Evolutionary conservation across 2,797 vertebrate species (phyloP).

Genomic region (Typhlichthys subterraneus): DNA sequence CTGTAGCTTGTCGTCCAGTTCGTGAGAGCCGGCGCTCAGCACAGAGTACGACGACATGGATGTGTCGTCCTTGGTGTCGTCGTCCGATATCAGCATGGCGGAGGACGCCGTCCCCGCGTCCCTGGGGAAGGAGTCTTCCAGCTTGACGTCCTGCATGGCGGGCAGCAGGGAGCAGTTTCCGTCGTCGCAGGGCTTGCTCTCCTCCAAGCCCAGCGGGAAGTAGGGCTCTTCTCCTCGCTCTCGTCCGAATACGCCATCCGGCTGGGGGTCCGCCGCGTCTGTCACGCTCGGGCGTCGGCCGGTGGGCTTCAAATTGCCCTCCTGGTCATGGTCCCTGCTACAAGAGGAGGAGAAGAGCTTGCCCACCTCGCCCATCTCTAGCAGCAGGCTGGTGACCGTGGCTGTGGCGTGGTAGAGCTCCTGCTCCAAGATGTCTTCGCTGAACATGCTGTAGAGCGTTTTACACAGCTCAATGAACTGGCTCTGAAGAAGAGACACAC

Average conservation of each 20-base stretch:
- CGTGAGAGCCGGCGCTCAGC: conserved; percentile 92
- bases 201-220: conserved; percentile 36
- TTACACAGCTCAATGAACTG: conserved; percentile 98
- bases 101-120: conserved; percentile 87
- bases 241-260: conserved; percentile 25
- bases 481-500: conserved; percentile 70
- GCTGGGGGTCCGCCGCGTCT: neutral
- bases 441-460: conserved; percentile 98
- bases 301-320: conserved; percentile 18
- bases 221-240: conserved; percentile 60
- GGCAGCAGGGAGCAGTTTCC: conserved; percentile 64
- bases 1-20: conserved; percentile 94
- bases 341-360: conserved; percentile 82
- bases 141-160: conserved; percentile 92
- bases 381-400: conserved; percentile 92
- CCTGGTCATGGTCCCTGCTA: conserved; percentile 61
- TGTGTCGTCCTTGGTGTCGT: conserved; percentile 95
- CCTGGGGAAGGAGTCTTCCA: conserved; percentile 92
- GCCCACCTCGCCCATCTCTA: conserved; percentile 96
- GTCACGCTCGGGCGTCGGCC: conserved; percentile 6
- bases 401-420: conserved; percentile 96
- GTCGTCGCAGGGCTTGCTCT: conserved; percentile 23
- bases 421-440: conserved; percentile 91
- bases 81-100: conserved; percentile 93
- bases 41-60: conserved; percentile 98